A percentile compares a stretch with the other conserved stretches of the same genome.
Conservation (phyloP, 2,113 vertebrate species). For the Clarias gariepinus region DNA sequence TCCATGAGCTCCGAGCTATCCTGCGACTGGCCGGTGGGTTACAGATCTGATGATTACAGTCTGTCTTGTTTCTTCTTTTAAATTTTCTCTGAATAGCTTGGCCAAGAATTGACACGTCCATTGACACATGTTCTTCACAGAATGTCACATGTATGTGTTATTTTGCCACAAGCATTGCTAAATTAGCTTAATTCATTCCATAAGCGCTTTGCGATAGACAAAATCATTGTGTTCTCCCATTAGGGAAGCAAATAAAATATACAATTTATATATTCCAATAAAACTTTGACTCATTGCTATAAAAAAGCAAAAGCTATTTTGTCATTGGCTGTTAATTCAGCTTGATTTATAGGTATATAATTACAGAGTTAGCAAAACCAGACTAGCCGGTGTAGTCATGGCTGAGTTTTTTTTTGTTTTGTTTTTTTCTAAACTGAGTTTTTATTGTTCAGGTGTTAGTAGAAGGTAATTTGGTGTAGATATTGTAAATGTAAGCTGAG, state of each 20-base stretch:
- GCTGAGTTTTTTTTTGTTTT: too few relatives aligned
- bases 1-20: neutral
- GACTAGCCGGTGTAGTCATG: neutral
- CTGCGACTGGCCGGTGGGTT: neutral
- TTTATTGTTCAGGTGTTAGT: neutral
- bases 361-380: neutral
- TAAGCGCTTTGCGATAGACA: neutral
- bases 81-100: neutral
- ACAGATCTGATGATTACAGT: neutral
- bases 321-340: neutral
- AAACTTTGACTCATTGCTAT: neutral
- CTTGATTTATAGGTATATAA: neutral
- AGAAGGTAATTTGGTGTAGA: neutral
- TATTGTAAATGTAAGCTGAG: neutral
- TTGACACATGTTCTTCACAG: too few relatives aligned
- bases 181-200: neutral
- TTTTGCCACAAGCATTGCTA: neutral
- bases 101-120: neutral
- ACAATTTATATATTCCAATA: constrained; percentile 25
- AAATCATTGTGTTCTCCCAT: neutral
- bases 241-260: constrained; percentile 31
- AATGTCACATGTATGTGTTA: too few relatives aligned
- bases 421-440: neutral
- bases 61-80: too few relatives aligned
- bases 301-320: neutral